These are phyloP conservation scores for Ascidia mentula DNA, from an alignment of 23 tunicate genomes.

Conservation along the genomic window DNA sequence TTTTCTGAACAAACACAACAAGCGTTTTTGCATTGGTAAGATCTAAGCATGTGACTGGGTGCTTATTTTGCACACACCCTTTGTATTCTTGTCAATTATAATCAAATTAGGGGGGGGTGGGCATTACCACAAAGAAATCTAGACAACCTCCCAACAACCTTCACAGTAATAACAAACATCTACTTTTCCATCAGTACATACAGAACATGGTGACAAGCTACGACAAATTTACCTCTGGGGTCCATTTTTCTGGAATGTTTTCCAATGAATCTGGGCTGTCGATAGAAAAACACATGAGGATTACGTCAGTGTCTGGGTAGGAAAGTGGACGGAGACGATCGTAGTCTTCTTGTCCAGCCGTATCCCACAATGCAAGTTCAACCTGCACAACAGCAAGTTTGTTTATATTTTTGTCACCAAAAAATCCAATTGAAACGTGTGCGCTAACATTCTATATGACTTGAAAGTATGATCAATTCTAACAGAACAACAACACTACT, in stretches of 20 bases:
- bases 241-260: slow-evolving; percentile 99
- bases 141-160: not conserved
- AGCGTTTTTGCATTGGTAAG: too few species aligned
- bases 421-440: too few species aligned
- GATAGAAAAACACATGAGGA: slow-evolving; percentile 96
- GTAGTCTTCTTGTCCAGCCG: slow-evolving; percentile 99
- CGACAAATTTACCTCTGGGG: slow-evolving; percentile 62
- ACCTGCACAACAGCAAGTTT: too few species aligned
- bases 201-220: too few species aligned
- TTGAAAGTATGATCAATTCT: not conserved
- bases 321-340: slow-evolving; percentile 97
- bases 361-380: slow-evolving; percentile 99
- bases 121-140: not conserved
- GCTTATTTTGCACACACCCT: too few species aligned
- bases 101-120: not conserved
- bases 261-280: slow-evolving; percentile 99
- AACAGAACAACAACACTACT: not conserved
- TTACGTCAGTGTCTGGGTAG: slow-evolving; percentile 99
- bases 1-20: too few species aligned
- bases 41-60: too few species aligned
- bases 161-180: too few species aligned
- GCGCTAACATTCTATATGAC: too few species aligned
- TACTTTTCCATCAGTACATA: too few species aligned
- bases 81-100: too few species aligned
- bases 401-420: too few species aligned